These are phyloP conservation scores for Leptinotarsa lineolata DNA, from an alignment of 1,140 invertebrate genomes.

Conservation along the genomic window DNA sequence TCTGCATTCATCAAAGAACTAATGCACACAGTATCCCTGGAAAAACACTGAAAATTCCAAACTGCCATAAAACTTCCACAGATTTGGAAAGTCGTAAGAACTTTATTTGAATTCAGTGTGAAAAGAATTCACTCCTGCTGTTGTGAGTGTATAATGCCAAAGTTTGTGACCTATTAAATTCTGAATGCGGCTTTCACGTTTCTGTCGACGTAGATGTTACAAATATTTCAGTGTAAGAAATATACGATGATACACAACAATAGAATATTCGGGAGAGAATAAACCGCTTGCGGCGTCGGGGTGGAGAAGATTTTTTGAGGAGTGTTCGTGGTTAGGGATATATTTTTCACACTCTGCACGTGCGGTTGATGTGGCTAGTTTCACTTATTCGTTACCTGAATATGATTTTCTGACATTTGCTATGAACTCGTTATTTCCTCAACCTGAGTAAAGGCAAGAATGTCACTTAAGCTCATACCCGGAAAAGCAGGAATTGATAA, in stretches of 20 bases:
- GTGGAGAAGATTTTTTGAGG: not conserved
- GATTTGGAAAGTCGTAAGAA: slow-evolving; percentile 16
- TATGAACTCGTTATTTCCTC: not conserved
- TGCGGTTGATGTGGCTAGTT: not conserved
- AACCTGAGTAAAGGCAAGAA: too few species aligned
- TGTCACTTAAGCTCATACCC: too few species aligned
- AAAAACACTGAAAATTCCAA: slow-evolving; percentile 4
- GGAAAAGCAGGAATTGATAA: too few species aligned
- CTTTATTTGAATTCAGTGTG: not conserved
- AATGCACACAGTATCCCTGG: not conserved
- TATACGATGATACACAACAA: slow-evolving; percentile 22
- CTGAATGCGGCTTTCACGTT: slow-evolving; percentile 10
- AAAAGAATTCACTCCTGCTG: slow-evolving; percentile 13
- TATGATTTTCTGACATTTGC: not conserved
- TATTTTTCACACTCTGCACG: not conserved
- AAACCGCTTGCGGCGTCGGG: slow-evolving; percentile 2
- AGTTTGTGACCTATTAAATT: slow-evolving; percentile 22
- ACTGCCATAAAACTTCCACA: slow-evolving; percentile 10
- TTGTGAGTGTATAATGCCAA: slow-evolving; percentile 18
- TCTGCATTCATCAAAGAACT: not conserved
- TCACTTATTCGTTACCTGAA: not conserved
- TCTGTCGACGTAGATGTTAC: slow-evolving; percentile 14
- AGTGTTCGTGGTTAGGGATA: not conserved
- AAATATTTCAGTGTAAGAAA: slow-evolving; percentile 24
- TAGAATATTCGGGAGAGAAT: slow-evolving; percentile 9